phyloP scores from a whole-genome alignment of 2,113 vertebrate species.

The Ia io region DNA sequence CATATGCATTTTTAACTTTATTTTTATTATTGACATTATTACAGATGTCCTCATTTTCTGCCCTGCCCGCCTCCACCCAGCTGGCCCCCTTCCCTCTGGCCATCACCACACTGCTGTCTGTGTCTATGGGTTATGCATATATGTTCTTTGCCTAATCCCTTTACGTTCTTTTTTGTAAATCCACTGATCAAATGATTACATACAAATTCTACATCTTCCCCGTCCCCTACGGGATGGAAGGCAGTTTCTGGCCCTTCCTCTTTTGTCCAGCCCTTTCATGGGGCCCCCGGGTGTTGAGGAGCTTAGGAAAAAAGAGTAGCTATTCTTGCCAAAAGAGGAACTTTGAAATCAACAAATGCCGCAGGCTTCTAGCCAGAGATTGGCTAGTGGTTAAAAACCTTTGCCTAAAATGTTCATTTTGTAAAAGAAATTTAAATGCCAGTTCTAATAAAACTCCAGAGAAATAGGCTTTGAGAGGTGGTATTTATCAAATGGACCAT shows the following conservation, averaged over 20 bases:
- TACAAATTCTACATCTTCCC: not conserved
- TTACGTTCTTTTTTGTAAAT: not conserved
- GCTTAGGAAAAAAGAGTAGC: not conserved
- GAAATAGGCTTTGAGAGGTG: slow-evolving; percentile 4
- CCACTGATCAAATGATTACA: not conserved
- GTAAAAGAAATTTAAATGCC: not conserved
- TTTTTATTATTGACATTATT: not conserved
- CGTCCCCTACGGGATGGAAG: not conserved
- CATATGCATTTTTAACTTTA: not conserved
- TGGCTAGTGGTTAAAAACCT: not conserved
- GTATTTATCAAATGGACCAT: slow-evolving; percentile 1
- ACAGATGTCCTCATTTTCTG: not conserved
- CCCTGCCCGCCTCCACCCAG: not conserved
- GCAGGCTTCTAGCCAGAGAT: not conserved
- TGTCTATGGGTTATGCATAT: not conserved
- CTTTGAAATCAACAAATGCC: not conserved
- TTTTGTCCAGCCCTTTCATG: not conserved
- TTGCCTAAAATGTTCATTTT: slow-evolving; percentile 21
- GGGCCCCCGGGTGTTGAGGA: not conserved
- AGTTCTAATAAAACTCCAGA: not conserved
- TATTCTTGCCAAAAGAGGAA: not conserved
- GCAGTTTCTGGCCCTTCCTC: not conserved
- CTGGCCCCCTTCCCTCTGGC: not conserved
- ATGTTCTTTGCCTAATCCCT: not conserved
- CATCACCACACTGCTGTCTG: not conserved